Evolutionary conservation across 2,888 invertebrate genomes (phyloP).

Genomic region (Ichneumoninae sp.): DNA sequence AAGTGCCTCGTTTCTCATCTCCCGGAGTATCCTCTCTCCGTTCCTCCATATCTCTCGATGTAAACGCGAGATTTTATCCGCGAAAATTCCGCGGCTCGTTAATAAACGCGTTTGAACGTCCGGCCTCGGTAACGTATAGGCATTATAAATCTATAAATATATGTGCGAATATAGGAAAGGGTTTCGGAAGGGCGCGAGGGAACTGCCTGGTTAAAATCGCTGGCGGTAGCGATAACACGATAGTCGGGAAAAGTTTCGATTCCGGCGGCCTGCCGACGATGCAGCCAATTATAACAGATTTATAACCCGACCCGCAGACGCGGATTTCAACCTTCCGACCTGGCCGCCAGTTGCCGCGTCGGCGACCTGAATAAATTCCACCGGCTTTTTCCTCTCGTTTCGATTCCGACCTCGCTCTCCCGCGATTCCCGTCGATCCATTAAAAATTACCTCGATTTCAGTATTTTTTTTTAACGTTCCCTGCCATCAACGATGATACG

Average conservation of each 20-base stretch:
- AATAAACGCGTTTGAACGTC: slow-evolving; percentile 58
- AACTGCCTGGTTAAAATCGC: slow-evolving; percentile 71
- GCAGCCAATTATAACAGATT: slow-evolving; percentile 83
- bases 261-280: slow-evolving; percentile 74
- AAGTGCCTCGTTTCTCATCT: slow-evolving; percentile 58
- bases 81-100: slow-evolving; percentile 74
- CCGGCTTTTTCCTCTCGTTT: slow-evolving; percentile 16
- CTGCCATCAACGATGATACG: slow-evolving; percentile 32
- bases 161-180: slow-evolving; percentile 19
- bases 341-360: slow-evolving; percentile 45
- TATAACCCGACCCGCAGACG: slow-evolving; percentile 76
- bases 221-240: slow-evolving; percentile 74
- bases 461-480: slow-evolving; percentile 16
- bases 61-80: slow-evolving; percentile 72
- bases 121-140: slow-evolving; percentile 50
- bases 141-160: slow-evolving; percentile 62
- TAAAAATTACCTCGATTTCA: neutral
- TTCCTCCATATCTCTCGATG: slow-evolving; percentile 55
- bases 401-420: slow-evolving; percentile 22
- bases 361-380: slow-evolving; percentile 58
- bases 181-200: slow-evolving; percentile 61
- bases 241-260: slow-evolving; percentile 74
- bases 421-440: slow-evolving; percentile 35
- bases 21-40: slow-evolving; percentile 51
- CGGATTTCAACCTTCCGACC: slow-evolving; percentile 64